Conservation (phyloP, 1,140 invertebrate genomes). For the Zophobas atratus region DNA sequence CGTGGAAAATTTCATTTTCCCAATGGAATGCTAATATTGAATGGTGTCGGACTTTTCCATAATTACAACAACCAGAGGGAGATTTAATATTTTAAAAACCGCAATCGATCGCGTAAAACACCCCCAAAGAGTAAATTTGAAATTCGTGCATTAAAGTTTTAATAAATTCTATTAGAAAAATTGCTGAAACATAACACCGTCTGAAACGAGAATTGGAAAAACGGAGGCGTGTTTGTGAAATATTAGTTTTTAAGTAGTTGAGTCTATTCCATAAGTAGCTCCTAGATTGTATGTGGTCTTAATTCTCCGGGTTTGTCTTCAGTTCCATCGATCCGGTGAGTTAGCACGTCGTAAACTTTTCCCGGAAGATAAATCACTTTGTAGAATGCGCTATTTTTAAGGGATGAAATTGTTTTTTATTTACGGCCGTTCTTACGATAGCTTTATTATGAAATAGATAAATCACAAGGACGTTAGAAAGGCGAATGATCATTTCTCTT, state of each 20-base stretch:
- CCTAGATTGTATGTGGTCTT: constrained; percentile 12
- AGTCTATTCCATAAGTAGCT: too few relatives aligned
- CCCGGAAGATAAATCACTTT: constrained; percentile 35
- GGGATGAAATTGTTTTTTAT: constrained; percentile 29
- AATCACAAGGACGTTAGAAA: constrained; percentile 34
- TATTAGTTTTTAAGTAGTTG: background rate
- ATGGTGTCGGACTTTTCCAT: background rate
- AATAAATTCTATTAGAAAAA: too few relatives aligned
- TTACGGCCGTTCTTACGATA: background rate
- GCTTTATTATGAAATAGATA: constrained; percentile 22
- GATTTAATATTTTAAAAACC: background rate
- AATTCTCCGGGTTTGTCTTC: constrained; percentile 29
- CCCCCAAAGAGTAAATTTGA: background rate
- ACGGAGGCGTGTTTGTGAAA: too few relatives aligned
- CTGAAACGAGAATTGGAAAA: too few relatives aligned
- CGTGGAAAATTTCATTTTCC: background rate
- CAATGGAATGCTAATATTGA: background rate
- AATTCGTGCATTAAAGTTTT: too few relatives aligned
- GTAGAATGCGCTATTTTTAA: constrained; percentile 34
- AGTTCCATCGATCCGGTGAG: constrained; percentile 21
- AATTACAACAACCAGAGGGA: background rate
- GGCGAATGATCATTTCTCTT: constrained; percentile 31
- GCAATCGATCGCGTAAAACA: background rate
- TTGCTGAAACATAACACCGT: too few relatives aligned
- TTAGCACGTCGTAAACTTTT: constrained; percentile 43